Evolutionary conservation across 2,797 vertebrate genomes (phyloP).

Genomic region (Potorous gilbertii): DNA sequence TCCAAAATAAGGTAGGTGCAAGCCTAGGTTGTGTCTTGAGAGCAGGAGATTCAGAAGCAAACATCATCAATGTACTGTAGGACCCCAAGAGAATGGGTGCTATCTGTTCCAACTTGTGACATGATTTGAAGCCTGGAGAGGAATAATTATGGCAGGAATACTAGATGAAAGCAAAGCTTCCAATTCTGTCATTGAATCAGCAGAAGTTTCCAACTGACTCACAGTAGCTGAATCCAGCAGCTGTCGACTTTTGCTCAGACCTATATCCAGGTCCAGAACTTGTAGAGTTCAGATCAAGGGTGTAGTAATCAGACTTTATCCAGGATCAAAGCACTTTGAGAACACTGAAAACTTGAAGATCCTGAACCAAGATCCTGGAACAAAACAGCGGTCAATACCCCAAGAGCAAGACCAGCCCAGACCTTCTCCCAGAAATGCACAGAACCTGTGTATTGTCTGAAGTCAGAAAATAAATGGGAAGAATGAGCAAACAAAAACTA

Average conservation of each 20-base stretch:
- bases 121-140: not conserved
- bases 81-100: not conserved
- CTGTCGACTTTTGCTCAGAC: not conserved
- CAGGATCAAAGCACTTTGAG: not conserved
- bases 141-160: not conserved
- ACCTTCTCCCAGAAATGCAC: not conserved
- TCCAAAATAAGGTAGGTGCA: not conserved
- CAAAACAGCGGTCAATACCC: not conserved
- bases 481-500: not conserved
- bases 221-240: not conserved
- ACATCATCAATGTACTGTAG: not conserved
- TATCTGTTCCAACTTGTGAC: not conserved
- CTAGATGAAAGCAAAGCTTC: not conserved
- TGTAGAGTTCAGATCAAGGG: not conserved
- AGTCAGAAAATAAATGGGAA: not conserved
- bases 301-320: not conserved
- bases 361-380: not conserved
- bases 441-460: not conserved
- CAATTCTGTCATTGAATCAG: not conserved
- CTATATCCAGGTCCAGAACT: not conserved
- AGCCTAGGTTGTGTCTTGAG: not conserved
- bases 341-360: not conserved
- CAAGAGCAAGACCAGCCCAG: not conserved
- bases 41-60: not conserved
- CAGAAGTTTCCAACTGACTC: not conserved